These are phyloP conservation scores for Ictalurus furcatus DNA, from an alignment of 2,113 vertebrate genomes.

Conservation along the genomic window DNA sequence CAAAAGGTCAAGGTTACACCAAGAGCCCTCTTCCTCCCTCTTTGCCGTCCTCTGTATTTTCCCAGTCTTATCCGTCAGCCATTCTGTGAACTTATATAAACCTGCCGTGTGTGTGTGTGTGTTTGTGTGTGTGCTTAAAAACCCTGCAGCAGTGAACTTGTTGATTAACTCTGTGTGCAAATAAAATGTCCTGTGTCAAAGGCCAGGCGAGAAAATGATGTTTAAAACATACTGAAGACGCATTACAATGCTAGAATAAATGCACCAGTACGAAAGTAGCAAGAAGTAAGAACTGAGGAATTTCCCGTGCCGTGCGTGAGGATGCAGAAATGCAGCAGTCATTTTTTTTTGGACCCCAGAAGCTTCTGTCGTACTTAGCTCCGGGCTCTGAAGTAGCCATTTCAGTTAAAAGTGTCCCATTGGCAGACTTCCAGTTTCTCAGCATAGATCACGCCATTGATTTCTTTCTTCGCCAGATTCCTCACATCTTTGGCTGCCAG, in stretches of 20 bases:
- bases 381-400: not conserved
- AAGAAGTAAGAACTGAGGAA: not conserved
- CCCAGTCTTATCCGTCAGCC: not conserved
- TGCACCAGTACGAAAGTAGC: not conserved
- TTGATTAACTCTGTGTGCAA: not conserved
- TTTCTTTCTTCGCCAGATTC: not conserved
- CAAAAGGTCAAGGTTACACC: not conserved
- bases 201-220: not conserved
- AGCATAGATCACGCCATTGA: not conserved
- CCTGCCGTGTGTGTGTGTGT: too few relatives aligned
- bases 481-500: not conserved
- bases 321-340: too few relatives aligned
- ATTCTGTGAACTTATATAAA: not conserved
- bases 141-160: not conserved
- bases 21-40: not conserved
- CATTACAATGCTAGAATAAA: not conserved
- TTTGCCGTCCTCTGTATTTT: not conserved
- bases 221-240: not conserved
- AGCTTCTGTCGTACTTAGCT: not conserved
- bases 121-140: not conserved
- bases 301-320: too few relatives aligned
- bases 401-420: not conserved
- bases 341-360: not conserved
- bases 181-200: not conserved
- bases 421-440: not conserved